Conservation (phyloP, 2,888 invertebrate species). For the Hermodice carunculata region DNA sequence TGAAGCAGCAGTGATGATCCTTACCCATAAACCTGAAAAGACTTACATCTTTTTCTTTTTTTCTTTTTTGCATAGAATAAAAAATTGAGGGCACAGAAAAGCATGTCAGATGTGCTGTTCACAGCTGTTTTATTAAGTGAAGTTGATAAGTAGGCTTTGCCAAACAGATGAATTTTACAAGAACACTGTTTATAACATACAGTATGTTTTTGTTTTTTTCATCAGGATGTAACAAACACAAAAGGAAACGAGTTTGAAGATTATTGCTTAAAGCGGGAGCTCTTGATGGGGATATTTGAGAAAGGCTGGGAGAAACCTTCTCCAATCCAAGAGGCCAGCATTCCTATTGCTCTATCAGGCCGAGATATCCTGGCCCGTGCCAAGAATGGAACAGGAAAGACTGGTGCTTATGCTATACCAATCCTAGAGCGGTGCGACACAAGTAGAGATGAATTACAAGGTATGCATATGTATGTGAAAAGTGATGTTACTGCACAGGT, state of each 20-base stretch:
- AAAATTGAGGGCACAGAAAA: no score
- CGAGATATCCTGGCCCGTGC: conserved; percentile 98
- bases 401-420: conserved; percentile 99
- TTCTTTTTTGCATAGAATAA: no score
- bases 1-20: no score
- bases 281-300: conserved; percentile 99
- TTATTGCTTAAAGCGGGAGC: conserved; percentile 96
- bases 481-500: background rate
- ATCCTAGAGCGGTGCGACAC: conserved; percentile 88
- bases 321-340: conserved; percentile 95
- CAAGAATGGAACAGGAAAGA: conserved; percentile 99
- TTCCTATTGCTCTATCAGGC: conserved; percentile 97
- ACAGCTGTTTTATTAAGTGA: background rate
- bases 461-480: conserved; percentile 54
- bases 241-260: conserved; percentile 99
- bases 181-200: no score
- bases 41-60: no score
- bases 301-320: conserved; percentile 99
- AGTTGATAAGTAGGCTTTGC: background rate
- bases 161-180: background rate
- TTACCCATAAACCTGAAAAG: no score
- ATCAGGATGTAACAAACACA: conserved; percentile 97
- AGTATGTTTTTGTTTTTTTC: no score
- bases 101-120: no score
- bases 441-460: conserved; percentile 92